Base-by-base conservation (phyloP, 2,113 vertebrate species). In the Cairina moschata region DNA sequence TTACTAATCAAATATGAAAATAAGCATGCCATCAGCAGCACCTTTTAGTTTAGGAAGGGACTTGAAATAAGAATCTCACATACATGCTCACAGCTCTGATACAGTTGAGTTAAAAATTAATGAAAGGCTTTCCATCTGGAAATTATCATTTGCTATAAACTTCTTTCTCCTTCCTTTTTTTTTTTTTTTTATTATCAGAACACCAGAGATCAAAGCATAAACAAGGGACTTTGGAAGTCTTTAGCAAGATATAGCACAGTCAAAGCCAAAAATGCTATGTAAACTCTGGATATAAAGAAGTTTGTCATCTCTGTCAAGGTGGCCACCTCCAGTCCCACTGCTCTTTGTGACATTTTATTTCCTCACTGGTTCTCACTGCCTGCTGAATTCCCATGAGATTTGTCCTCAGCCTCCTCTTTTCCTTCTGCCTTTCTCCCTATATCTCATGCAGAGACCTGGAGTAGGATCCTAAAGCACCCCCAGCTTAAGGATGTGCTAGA, bases 1-100 rank as follows among this genome's bases (percentile, higher is more conserved):
- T 73, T 69, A 34, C 40, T 91, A 95, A 95, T 95, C 79, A 96
- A 95, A 93, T 90, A 94, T 92, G 92, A 88, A 80, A 93, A 96
- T 89, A 91, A 67, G 62, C 77, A 79, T 22, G 28, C 20, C 13
- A 52, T 56, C 91, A 88, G 74, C 62, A 87, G 58, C 91, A 88
- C 67, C 59, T 92, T 94, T 94, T 40, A 48, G 17, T 80, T 95
- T 95, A 72, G 38, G 66, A 87, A 91, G 84, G 55, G 58, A 17
- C 42, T 71, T 83, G 50, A 76, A 93, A 80, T 67, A 50, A 91
- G 38, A 93, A 52, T 59, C 21, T 71, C 71, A n/a, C 65, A 54
- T 75, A 91, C 32, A 65, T 20, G 31, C 18, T 59, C 58, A 40
- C 38, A 29, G 29, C 50, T 82, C 62, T 86, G 31, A 15, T 26